Percentiles rank a stretch among this genome's conserved stretches.
Conservation (phyloP, 2,888 invertebrate species). For the Cerastoderma edule region DNA sequence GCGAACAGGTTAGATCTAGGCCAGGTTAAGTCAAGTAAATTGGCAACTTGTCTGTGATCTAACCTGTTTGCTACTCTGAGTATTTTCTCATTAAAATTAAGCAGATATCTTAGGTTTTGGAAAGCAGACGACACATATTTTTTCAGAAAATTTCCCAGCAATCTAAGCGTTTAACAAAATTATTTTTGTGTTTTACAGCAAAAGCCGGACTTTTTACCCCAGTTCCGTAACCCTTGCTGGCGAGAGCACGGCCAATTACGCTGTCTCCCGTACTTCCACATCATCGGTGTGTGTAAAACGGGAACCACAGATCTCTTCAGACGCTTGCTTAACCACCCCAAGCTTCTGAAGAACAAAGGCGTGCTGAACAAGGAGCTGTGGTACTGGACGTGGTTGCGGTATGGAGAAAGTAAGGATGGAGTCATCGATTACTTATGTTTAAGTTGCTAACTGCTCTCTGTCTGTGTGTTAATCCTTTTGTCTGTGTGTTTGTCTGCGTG, state of each 20-base stretch:
- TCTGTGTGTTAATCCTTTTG: too few relatives aligned
- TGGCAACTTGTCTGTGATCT: too few relatives aligned
- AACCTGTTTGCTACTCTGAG: too few relatives aligned
- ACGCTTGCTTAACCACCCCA: conserved; percentile 63
- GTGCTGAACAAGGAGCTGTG: conserved; percentile 67
- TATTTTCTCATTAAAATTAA: too few relatives aligned
- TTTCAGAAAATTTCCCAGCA: too few relatives aligned
- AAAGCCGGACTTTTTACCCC: conserved; percentile 48
- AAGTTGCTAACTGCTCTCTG: too few relatives aligned
- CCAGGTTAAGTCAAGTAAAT: too few relatives aligned
- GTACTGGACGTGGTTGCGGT: conserved; percentile 71
- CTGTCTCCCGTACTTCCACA: conserved; percentile 73
- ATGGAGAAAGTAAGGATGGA: conserved; percentile 61
- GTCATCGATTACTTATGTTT: too few relatives aligned
- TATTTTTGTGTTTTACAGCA: conserved; percentile 42
- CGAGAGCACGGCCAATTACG: conserved; percentile 44
- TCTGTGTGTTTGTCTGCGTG: too few relatives aligned
- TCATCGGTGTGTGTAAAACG: conserved; percentile 71
- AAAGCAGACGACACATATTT: too few relatives aligned
- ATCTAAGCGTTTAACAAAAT: neutral
- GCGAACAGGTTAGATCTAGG: too few relatives aligned
- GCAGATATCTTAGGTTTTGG: too few relatives aligned
- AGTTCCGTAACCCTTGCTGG: conserved; percentile 72
- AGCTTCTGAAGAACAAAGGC: conserved; percentile 62
- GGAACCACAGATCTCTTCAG: conserved; percentile 70